A percentile compares a stretch with the other conserved stretches of the same genome.
Conservation (phyloP, 53 echinoderm and acorn worm genomes). For the Apostichopus leukothele region DNA sequence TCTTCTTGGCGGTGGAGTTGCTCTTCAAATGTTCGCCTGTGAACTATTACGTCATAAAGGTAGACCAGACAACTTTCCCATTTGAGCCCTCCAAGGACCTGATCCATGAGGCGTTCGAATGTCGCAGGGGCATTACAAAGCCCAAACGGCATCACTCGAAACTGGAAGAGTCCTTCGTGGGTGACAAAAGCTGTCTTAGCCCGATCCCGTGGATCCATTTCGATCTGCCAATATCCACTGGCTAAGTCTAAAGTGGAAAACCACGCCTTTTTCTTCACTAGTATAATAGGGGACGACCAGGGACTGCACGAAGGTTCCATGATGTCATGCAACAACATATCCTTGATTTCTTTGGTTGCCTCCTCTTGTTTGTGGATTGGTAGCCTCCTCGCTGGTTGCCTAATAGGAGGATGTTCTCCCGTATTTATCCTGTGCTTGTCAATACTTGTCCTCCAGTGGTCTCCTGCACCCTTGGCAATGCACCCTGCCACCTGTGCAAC, state of each 20-base stretch:
- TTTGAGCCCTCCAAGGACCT: constrained; percentile 6
- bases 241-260: constrained; percentile 21
- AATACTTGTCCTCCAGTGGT: constrained; percentile 6
- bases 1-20: constrained; percentile 27
- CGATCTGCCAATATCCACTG: constrained; percentile 37
- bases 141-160: too few relatives aligned
- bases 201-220: neutral
- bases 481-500: constrained; percentile 6
- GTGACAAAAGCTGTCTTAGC: constrained; percentile 28
- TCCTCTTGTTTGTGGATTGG: constrained; percentile 17
- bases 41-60: constrained; percentile 7
- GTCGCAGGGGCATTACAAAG: too few relatives aligned
- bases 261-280: constrained; percentile 6
- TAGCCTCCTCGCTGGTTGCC: neutral
- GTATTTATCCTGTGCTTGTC: constrained; percentile 15
- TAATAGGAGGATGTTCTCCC: neutral
- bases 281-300: constrained; percentile 15
- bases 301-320: neutral
- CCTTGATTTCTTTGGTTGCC: constrained; percentile 2
- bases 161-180: constrained; percentile 12
- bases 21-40: neutral
- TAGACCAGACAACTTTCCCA: constrained; percentile 36
- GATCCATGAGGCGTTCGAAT: neutral
- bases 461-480: constrained; percentile 27
- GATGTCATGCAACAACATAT: neutral